These are phyloP conservation scores for Myripristis jacobus DNA, from an alignment of 2,797 vertebrate genomes.

Conservation along the genomic window DNA sequence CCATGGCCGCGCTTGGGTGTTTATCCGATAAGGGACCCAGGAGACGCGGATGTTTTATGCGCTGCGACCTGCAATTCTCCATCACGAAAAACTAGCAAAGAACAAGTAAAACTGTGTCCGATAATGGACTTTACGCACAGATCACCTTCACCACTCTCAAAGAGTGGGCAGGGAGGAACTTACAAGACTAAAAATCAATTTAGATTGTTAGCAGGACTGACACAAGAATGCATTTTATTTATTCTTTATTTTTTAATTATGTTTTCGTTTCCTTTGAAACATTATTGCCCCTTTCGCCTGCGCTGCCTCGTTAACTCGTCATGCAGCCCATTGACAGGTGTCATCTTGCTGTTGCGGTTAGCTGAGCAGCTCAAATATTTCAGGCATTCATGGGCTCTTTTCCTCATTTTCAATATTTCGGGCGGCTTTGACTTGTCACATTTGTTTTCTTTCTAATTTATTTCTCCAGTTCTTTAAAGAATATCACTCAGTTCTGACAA, in stretches of 20 bases:
- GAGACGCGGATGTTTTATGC: not conserved
- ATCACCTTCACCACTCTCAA: not conserved
- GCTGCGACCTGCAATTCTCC: not conserved
- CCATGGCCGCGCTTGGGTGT: too few species aligned
- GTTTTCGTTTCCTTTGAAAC: not conserved
- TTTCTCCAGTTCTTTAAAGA: not conserved
- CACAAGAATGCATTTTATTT: too few species aligned
- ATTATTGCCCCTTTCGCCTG: not conserved
- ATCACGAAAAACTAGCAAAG: not conserved
- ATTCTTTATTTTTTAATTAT: not conserved
- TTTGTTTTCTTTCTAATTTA: not conserved
- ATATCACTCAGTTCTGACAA: not conserved
- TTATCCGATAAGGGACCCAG: not conserved
- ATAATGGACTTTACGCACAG: constrained; percentile 18
- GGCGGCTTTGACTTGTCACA: not conserved
- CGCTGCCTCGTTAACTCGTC: not conserved
- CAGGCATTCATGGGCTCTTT: not conserved
- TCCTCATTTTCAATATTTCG: not conserved
- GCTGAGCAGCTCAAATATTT: not conserved
- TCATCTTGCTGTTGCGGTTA: not conserved
- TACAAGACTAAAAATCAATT: not conserved
- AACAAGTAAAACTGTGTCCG: not conserved
- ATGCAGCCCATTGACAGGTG: constrained; percentile 63
- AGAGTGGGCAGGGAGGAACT: not conserved
- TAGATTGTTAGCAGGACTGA: not conserved